phyloP scores from a whole-genome alignment of 2,113 vertebrate species.

The Gnathonemus longibarbis region DNA sequence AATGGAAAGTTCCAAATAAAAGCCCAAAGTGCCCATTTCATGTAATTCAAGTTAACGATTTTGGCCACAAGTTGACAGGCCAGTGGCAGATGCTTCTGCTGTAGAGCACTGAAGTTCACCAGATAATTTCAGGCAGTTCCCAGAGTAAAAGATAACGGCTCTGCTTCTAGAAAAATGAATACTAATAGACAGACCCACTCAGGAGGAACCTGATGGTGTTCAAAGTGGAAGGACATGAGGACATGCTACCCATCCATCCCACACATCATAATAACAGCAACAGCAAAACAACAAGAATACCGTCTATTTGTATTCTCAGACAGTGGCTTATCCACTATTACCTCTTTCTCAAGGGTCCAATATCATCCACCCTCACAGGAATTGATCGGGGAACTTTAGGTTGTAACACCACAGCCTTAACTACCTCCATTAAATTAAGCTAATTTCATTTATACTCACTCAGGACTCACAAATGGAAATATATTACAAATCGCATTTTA shows the following conservation, averaged over 20 bases:
- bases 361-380: neutral
- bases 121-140: neutral
- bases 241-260: neutral
- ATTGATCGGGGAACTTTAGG: neutral
- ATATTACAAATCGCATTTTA: neutral
- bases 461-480: neutral
- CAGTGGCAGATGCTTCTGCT: neutral
- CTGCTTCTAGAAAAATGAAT: neutral
- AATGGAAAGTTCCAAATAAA: neutral
- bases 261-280: neutral
- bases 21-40: neutral
- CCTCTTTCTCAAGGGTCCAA: neutral
- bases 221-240: neutral
- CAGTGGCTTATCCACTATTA: neutral
- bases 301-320: neutral
- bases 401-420: neutral
- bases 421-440: neutral
- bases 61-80: neutral
- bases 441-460: neutral
- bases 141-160: neutral
- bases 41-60: neutral
- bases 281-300: neutral
- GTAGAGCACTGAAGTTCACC: neutral
- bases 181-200: neutral
- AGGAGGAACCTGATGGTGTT: neutral